phyloP scores from a whole-genome alignment of 2,888 invertebrate species.

The Macaria notata region DNA sequence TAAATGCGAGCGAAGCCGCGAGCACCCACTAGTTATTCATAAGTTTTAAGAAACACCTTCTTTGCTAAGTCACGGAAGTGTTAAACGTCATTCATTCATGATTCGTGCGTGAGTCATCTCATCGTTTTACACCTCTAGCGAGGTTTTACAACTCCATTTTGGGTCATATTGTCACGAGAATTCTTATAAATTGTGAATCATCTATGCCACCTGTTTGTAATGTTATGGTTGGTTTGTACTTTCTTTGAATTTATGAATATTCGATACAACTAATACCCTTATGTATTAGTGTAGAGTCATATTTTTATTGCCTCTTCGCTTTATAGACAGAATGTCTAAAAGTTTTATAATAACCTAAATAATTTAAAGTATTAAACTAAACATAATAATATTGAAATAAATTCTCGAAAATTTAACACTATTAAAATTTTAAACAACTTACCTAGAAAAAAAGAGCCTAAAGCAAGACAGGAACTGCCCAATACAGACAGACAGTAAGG shows the following conservation, averaged over 20 bases:
- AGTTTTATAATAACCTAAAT: too few relatives aligned
- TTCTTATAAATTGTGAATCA: not conserved
- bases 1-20: too few relatives aligned
- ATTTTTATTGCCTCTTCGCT: too few relatives aligned
- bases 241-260: too few relatives aligned
- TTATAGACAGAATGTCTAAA: too few relatives aligned
- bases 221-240: too few relatives aligned
- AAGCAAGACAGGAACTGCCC: constrained; percentile 15
- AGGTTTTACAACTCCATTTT: not conserved
- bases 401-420: not conserved
- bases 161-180: constrained; percentile 2
- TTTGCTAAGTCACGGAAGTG: not conserved
- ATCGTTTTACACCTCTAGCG: not conserved
- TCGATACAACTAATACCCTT: too few relatives aligned
- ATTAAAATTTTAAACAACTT: not conserved
- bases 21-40: too few relatives aligned
- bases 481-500: constrained; percentile 13
- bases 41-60: constrained; percentile 9
- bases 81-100: constrained; percentile 5
- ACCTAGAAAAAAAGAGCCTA: not conserved
- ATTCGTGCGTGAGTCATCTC: constrained; percentile 10
- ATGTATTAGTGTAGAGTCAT: too few relatives aligned
- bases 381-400: not conserved
- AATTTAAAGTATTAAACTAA: not conserved
- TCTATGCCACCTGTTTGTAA: too few relatives aligned